Evolutionary conservation across 2,888 invertebrate species (phyloP).

Genomic region (Nemoura dubitans): DNA sequence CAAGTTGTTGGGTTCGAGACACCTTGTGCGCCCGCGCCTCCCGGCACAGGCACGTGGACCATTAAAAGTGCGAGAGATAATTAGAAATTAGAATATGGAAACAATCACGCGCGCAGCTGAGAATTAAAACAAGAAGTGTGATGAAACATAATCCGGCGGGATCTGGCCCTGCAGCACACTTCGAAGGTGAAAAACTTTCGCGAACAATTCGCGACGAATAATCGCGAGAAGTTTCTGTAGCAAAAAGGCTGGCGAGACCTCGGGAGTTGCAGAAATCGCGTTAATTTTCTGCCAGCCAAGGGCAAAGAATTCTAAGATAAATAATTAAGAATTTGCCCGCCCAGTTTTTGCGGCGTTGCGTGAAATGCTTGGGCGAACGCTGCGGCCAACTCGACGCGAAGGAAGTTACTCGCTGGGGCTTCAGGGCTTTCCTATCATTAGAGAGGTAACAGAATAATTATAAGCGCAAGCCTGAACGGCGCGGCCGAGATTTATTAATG

Average conservation of each 20-base stretch:
- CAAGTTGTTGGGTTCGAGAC: background rate
- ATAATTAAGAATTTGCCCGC: background rate
- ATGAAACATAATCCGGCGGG: background rate
- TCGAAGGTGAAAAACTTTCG: background rate
- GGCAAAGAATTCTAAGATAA: background rate
- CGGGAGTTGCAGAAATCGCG: background rate
- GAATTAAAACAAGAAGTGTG: background rate
- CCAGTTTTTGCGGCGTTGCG: background rate
- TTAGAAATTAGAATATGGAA: background rate
- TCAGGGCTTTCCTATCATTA: background rate
- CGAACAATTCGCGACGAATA: background rate
- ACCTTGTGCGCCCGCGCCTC: background rate
- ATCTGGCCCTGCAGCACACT: background rate
- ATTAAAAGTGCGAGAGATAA: background rate
- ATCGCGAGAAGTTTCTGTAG: background rate
- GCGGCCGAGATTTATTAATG: background rate
- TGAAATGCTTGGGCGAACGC: background rate
- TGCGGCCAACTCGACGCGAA: background rate
- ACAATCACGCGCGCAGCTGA: background rate
- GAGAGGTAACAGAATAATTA: background rate
- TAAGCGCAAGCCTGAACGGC: background rate
- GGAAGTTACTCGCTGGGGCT: background rate
- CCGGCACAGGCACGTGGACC: background rate
- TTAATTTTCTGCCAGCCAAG: background rate
- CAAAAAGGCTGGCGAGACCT: background rate